phyloP scores from a whole-genome alignment of 1,140 invertebrate genomes.

The Steinernema feltiae region DNA sequence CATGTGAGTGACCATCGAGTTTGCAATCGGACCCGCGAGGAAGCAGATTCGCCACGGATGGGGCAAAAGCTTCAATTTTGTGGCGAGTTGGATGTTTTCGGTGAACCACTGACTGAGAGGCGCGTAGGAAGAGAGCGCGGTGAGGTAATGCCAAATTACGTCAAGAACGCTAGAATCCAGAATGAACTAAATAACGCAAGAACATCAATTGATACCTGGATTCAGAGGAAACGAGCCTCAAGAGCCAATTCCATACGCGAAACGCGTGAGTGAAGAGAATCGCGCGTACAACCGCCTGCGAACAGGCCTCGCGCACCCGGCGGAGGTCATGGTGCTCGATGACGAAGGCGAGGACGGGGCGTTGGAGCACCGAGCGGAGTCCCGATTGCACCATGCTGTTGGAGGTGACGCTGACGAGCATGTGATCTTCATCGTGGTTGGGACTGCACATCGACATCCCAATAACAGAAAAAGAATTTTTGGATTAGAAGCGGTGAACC shows the following conservation, averaged over 20 bases:
- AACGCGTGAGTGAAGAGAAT: slow-evolving; percentile 79
- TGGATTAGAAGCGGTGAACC: no score
- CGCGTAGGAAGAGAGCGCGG: slow-evolving; percentile 40
- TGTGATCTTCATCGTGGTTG: slow-evolving; percentile 1
- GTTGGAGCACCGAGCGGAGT: slow-evolving; percentile 31
- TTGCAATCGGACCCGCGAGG: slow-evolving; percentile 46
- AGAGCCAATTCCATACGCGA: slow-evolving; percentile 85
- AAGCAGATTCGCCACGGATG: slow-evolving; percentile 52
- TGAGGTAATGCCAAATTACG: slow-evolving; percentile 51
- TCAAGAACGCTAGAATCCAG: slow-evolving; percentile 45
- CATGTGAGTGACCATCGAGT: slow-evolving; percentile 45
- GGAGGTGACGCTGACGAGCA: slow-evolving; percentile 21
- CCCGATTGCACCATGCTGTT: slow-evolving; percentile 2
- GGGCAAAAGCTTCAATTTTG: slow-evolving; percentile 39
- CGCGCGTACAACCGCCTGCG: slow-evolving; percentile 73
- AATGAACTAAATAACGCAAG: slow-evolving; percentile 85
- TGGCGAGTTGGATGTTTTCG: slow-evolving; percentile 31
- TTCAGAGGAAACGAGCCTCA: slow-evolving; percentile 71
- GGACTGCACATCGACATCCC: slow-evolving; percentile 12
- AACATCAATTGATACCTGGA: slow-evolving; percentile 85
- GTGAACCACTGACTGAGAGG: slow-evolving; percentile 24
- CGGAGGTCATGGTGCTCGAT: slow-evolving; percentile 77
- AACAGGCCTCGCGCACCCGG: slow-evolving; percentile 73
- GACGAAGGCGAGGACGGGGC: slow-evolving; percentile 73
- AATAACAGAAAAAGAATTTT: no score